Conservation (phyloP, 2,888 invertebrate species). For the Conops quadrifasciatus region DNA sequence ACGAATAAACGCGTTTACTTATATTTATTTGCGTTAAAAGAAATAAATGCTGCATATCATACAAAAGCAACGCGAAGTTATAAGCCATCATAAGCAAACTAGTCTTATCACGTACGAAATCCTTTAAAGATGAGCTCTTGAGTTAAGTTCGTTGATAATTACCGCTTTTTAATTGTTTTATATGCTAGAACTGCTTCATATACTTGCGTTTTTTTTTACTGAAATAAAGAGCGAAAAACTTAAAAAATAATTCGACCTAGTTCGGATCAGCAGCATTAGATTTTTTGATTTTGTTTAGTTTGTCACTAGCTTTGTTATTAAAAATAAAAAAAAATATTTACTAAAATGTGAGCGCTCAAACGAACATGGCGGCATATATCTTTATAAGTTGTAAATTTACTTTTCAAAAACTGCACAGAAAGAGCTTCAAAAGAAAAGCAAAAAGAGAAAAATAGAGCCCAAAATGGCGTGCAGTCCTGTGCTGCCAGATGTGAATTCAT, state of each 20-base stretch:
- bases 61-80: neutral
- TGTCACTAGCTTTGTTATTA: conserved; percentile 6
- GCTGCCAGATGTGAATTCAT: neutral
- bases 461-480: conserved; percentile 22
- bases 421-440: conserved; percentile 11
- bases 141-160: no score
- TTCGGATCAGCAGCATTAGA: neutral
- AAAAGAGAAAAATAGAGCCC: conserved; percentile 13
- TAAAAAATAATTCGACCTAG: conserved; percentile 6
- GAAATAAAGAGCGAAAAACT: conserved; percentile 13
- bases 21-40: neutral
- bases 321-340: conserved; percentile 31
- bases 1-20: neutral
- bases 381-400: conserved; percentile 13
- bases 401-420: conserved; percentile 1
- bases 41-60: neutral
- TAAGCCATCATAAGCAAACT: neutral
- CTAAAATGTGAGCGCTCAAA: conserved; percentile 25
- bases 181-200: conserved; percentile 6
- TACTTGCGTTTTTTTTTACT: neutral
- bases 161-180: conserved; percentile 9
- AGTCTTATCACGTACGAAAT: no score
- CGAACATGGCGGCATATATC: conserved; percentile 29
- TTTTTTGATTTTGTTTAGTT: conserved; percentile 12
- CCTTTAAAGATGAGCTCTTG: no score